Evolutionary conservation across 2,888 invertebrate species (phyloP).

Genomic region (Clanis bilineata): DNA sequence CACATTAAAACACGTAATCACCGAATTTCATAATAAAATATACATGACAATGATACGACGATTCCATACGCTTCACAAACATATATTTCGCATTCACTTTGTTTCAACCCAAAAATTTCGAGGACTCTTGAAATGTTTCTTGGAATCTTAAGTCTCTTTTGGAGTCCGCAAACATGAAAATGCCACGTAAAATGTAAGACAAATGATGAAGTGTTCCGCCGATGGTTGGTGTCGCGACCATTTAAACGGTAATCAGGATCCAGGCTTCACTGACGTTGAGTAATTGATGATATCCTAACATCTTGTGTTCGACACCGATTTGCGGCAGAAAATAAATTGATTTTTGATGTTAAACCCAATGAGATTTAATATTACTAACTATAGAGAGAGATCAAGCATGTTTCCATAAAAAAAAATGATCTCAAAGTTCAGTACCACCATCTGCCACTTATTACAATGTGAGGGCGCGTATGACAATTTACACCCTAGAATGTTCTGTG

Average conservation of each 20-base stretch:
- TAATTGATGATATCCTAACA: conserved; percentile 31
- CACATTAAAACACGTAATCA: background rate
- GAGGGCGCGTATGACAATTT: no score
- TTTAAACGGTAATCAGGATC: conserved; percentile 25
- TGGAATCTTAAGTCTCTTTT: background rate
- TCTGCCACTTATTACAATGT: no score
- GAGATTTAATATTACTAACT: no score
- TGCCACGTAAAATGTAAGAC: conserved; percentile 22
- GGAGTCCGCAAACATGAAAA: background rate
- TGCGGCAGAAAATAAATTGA: conserved; percentile 16
- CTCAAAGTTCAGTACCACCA: no score
- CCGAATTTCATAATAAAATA: background rate
- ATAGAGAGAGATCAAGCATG: no score
- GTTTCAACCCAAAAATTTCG: background rate
- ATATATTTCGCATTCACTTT: background rate
- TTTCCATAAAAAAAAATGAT: no score
- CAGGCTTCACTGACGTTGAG: conserved; percentile 30
- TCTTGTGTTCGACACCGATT: conserved; percentile 21
- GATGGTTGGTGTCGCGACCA: conserved; percentile 17
- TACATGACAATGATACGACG: background rate
- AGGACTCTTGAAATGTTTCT: background rate
- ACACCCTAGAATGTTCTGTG: no score
- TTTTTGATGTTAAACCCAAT: conserved; percentile 3
- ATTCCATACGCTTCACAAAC: background rate
- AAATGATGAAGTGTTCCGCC: conserved; percentile 17